These are phyloP conservation scores for Chymomyza caudatula DNA, from an alignment of 2,888 invertebrate genomes.

Conservation along the genomic window DNA sequence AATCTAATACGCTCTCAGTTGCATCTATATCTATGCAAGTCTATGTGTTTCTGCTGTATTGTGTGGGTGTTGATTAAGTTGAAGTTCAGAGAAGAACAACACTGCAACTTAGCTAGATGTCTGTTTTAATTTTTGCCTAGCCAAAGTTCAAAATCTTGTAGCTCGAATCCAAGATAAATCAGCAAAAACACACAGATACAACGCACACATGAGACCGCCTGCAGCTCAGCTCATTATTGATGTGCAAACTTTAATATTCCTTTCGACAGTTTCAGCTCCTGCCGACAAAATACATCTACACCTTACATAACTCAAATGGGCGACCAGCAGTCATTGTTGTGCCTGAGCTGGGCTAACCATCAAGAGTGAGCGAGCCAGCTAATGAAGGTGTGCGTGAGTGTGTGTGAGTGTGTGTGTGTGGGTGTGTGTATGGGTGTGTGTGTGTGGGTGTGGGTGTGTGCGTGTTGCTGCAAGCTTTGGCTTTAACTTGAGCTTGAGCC, in stretches of 20 bases:
- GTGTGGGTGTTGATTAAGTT: neutral
- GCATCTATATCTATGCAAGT: neutral
- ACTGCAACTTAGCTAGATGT: slow-evolving; percentile 14
- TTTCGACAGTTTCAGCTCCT: slow-evolving; percentile 5
- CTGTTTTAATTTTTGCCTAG: slow-evolving; percentile 33
- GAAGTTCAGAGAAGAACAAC: slow-evolving; percentile 6
- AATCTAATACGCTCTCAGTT: neutral
- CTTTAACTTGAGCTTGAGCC: neutral
- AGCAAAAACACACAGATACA: slow-evolving; percentile 13
- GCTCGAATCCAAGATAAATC: slow-evolving; percentile 38
- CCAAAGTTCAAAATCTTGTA: slow-evolving; percentile 33
- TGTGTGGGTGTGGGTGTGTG: neutral
- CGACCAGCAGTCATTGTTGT: slow-evolving; percentile 28
- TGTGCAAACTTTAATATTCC: slow-evolving; percentile 54
- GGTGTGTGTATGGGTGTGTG: neutral
- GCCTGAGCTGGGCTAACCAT: neutral
- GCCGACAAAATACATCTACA: slow-evolving; percentile 9
- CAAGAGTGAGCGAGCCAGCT: slow-evolving; percentile 12
- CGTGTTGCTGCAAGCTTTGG: too few species aligned
- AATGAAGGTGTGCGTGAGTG: slow-evolving; percentile 23
- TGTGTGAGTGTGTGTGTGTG: neutral
- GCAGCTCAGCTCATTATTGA: slow-evolving; percentile 37
- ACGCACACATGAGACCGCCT: neutral
- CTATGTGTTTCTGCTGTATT: neutral
- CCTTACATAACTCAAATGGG: slow-evolving; percentile 53